Evolutionary conservation across 1,140 invertebrate genomes (phyloP), one percentile per base, ranked within the genome.

Genomic region (Musca vetustissima): DNA sequence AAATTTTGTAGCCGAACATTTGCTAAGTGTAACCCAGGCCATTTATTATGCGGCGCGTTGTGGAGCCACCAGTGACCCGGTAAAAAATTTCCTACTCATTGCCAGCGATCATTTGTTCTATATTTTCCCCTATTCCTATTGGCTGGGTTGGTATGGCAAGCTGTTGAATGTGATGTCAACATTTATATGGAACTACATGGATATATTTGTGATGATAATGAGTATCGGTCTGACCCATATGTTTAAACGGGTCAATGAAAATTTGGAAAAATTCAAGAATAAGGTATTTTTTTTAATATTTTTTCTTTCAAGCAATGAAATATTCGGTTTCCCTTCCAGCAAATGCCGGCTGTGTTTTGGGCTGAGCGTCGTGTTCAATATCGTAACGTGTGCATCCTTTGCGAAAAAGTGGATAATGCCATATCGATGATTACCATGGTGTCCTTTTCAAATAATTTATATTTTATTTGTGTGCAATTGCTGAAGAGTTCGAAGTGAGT

Each of bases 101-200:
- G 73, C 75, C 49, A 76, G 76, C 52, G 73, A 80, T 21, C 74
- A 82, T 28, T 72, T 82, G 28, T 82, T 82, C 28, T 69, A 65
- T 11, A 68, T 79, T 1, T 19, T 75, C 57, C 53, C 64, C 7
- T 82, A 82, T 64, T 73, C 78, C 19, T 17, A 66, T 15, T 9
- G 59, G 0, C 52, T 79, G 59, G 78, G 72, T 0, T 7, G 77
- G 14, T 79, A 72, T 71, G 77, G 76, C 15, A 82, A 82, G 68
- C 32, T 79, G 11, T 71, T 75, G 50, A 79, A 81, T 64, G 59
- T 82, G 9, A 74, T 75, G 22, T 74, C 73, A 0, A 82, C 80
- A 1, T 82, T 82, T 6, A 73, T 78, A 13, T 81, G 80, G 80
- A 82, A 74, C 59, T 82, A 78, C 53, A 81, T 81, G 76, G 79